A percentile compares a stretch with the other conserved stretches of the same genome.
Evolutionary conservation across 1,140 invertebrate genomes (phyloP).

Genomic region (Contarinia nasturtii): DNA sequence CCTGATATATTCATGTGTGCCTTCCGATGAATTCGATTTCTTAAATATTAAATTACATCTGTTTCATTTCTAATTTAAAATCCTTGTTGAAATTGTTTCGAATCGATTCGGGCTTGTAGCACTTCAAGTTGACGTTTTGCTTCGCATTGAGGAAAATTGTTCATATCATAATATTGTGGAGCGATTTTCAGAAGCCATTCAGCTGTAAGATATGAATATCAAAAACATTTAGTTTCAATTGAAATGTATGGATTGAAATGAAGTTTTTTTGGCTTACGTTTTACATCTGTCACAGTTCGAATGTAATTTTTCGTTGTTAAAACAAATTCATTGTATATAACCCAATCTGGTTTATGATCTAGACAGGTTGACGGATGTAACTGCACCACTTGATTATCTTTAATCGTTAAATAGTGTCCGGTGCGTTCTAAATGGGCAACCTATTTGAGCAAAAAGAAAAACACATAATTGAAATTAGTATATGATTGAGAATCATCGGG

Average conservation of each 20-base stretch:
- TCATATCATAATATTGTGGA: conserved; percentile 94
- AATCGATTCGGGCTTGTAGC: conserved; percentile 63
- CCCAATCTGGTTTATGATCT: conserved; percentile 99
- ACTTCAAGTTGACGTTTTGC: conserved; percentile 83
- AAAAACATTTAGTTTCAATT: conserved; percentile 4
- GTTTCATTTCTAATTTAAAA: conserved; percentile 32
- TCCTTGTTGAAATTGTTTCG: conserved; percentile 70
- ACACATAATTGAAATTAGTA: conserved; percentile 3
- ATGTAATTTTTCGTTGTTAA: conserved; percentile 99
- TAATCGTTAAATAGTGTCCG: conserved; percentile 95
- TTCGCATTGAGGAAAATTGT: conserved; percentile 95
- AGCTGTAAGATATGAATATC: conserved; percentile 34
- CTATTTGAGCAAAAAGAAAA: conserved; percentile 24
- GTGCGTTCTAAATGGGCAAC: conserved; percentile 88
- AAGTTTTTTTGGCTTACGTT: conserved; percentile 58
- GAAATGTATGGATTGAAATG: background rate
- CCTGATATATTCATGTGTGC: too few species aligned
- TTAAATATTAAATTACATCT: background rate
- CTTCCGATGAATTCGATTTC: background rate
- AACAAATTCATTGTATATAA: conserved; percentile 99
- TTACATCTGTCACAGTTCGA: conserved; percentile 94
- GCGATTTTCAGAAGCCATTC: conserved; percentile 89
- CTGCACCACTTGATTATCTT: conserved; percentile 98
- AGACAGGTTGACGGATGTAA: conserved; percentile 96
- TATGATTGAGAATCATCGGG: too few species aligned